Evolutionary conservation across 2,888 invertebrate genomes (phyloP), one percentile per base, ranked within the genome.

Genomic region (Acleris holmiana): DNA sequence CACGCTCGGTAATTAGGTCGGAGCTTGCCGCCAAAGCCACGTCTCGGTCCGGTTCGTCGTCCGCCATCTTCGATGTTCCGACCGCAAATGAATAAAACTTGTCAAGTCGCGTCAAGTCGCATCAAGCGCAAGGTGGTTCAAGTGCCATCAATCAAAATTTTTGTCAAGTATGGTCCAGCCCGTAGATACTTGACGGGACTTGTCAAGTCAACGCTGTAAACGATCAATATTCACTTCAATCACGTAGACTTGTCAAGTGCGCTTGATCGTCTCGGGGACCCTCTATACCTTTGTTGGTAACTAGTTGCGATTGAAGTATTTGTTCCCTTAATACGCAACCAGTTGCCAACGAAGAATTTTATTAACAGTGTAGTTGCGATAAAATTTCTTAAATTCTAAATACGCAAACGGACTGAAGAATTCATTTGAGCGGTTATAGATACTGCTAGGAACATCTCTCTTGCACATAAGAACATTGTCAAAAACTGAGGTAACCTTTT

Each of bases 41-140:
- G 66, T 66, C 68, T 70, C 66, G 67, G 70, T 68, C 55, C 56
- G 50, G 63, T 66, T 68, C 67, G 61, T 68, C 68, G 67, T 67
- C 67, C 68, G 61, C 68, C 64, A 69, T 67, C 68, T 66, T 67
- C 67, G 59, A 68, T 62, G 63, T 61, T 65, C 46, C 62, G 50
- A 46, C 62, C 50, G 62, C 62, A 50, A 56, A 62, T 62, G 56
- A 61, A 55, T 35, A 61, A 61, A 51, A 23, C 63, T 64, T 23
- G 23, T 23, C 23, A 23, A 23, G 23, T 23, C 23, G 23, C 50
- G 61, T 65, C 65, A 68, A 66, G 66, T 67, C 64, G 61, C 67
- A 64, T 67, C 61, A 67, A 67, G 64, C 67, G 67, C 64, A 68
- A 68, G 64, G 64, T 64, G 59, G 59, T 63, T 66, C 67, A 68